These are phyloP conservation scores for Sebastes nivosus DNA, from an alignment of 2,797 vertebrate genomes.

Conservation along the genomic window DNA sequence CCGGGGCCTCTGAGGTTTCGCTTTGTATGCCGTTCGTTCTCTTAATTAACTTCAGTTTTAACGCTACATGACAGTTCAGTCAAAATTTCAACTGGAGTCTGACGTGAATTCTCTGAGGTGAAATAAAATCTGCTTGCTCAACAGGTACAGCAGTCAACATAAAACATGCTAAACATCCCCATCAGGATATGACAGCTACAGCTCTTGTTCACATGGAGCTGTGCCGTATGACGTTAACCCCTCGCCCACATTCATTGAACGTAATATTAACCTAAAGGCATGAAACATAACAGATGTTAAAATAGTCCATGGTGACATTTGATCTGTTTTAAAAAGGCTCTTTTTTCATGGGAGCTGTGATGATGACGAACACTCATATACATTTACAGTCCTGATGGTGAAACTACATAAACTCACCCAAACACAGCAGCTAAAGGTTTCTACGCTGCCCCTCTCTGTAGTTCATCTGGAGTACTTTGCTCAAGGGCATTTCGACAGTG, in stretches of 20 bases:
- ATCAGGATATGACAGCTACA: not conserved
- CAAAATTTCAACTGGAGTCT: constrained; percentile 3
- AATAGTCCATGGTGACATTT: not conserved
- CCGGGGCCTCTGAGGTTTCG: not conserved
- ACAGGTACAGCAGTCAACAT: not conserved
- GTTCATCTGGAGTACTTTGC: not conserved
- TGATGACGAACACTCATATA: not conserved
- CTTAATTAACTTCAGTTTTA: constrained; percentile 37
- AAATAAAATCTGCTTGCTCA: constrained; percentile 11
- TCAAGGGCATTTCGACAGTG: not conserved
- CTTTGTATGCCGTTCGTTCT: constrained; percentile 1
- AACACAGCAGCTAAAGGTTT: not conserved
- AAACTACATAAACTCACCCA: not conserved
- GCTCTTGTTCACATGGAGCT: not conserved
- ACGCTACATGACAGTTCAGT: constrained; percentile 12
- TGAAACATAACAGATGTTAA: not conserved
- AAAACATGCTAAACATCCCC: not conserved
- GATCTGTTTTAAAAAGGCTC: not conserved
- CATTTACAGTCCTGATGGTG: not conserved
- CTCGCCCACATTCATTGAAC: not conserved
- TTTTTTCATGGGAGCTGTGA: not conserved
- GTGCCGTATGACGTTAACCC: not conserved
- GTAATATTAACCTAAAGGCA: not conserved
- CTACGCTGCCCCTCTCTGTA: not conserved
- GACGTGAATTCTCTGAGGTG: constrained; percentile 3